Conservation (phyloP, 2,113 vertebrate species). For the zebrafish (Danio rerio) region GRCz12tu NC_133181.1:12725501-12726000, state of each 20-base stretch:
- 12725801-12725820: slow-evolving; percentile 45
- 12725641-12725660: neutral
- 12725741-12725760: slow-evolving; percentile 15
- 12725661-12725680: slow-evolving; percentile 10
- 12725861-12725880: slow-evolving; percentile 41
- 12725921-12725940: slow-evolving; percentile 25
- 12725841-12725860: slow-evolving; percentile 38
- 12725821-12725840: slow-evolving; percentile 25
- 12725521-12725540: neutral
- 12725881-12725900: slow-evolving; percentile 43
- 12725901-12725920: slow-evolving; percentile 27
- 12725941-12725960: neutral
- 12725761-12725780: slow-evolving; percentile 32
- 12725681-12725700: slow-evolving; percentile 61
- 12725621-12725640: too few relatives aligned
- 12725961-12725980: slow-evolving; percentile 24
- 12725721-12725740: slow-evolving; percentile 51
- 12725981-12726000: neutral
- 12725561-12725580: too few relatives aligned
- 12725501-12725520: neutral
- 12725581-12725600: too few relatives aligned
- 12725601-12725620: too few relatives aligned
- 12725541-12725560: neutral
- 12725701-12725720: slow-evolving; percentile 53
- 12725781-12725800: slow-evolving; percentile 17